Evolutionary conservation across 2,113 vertebrate genomes (phyloP).

Genomic region (Corythaeola cristata): DNA sequence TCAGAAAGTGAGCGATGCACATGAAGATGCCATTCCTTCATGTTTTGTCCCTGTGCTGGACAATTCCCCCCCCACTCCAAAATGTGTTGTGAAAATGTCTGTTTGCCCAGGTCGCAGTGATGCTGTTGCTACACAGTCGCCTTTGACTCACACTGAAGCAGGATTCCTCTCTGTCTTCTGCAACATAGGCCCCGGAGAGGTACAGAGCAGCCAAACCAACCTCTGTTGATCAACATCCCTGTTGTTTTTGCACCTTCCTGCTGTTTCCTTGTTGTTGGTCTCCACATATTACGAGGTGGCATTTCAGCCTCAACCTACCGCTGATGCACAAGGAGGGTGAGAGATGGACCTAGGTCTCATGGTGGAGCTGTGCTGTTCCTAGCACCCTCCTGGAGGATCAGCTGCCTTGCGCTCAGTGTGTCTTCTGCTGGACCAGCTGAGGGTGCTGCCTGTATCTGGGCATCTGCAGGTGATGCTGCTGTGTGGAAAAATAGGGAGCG

Average conservation of each 20-base stretch:
- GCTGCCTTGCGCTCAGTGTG: fast-evolving
- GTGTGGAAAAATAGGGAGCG: background rate
- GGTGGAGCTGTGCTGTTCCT: fast-evolving
- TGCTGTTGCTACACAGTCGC: background rate
- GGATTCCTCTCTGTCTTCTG: background rate
- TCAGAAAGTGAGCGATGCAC: background rate
- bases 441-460: fast-evolving
- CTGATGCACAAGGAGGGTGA: background rate
- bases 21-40: background rate
- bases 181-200: fast-evolving
- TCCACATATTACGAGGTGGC: fast-evolving
- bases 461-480: background rate
- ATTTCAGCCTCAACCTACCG: background rate
- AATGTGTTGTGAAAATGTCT: background rate
- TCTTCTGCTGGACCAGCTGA: background rate
- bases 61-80: background rate
- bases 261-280: fast-evolving
- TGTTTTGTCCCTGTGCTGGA: background rate
- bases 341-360: background rate
- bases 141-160: background rate
- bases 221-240: fast-evolving
- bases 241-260: background rate
- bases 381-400: background rate
- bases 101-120: background rate
- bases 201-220: background rate